A percentile compares a stretch with the other conserved stretches of the same genome.
These are phyloP conservation scores for Pseudomyrmex pallidus DNA, from an alignment of 1,140 invertebrate species.

Conservation along the genomic window DNA sequence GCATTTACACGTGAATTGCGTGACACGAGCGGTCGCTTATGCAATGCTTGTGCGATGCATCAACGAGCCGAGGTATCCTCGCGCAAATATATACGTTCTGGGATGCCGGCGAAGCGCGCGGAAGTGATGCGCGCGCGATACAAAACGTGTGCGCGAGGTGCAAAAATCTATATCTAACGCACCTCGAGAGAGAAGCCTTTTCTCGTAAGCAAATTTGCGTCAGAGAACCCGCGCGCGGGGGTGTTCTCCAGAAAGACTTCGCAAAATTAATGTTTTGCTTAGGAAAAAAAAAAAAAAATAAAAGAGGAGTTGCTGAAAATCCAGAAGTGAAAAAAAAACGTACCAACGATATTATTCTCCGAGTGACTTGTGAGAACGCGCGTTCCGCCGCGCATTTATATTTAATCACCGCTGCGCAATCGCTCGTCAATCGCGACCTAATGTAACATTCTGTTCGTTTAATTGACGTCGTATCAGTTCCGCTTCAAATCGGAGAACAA, in stretches of 20 bases:
- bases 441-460: conserved; percentile 14
- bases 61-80: conserved; percentile 21
- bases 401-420: conserved; percentile 11
- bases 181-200: background rate
- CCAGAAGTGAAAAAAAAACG: conserved; percentile 38
- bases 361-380: conserved; percentile 27
- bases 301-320: background rate
- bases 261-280: background rate
- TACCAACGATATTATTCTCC: background rate
- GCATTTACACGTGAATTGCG: conserved; percentile 18
- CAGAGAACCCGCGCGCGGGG: too few relatives aligned
- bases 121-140: conserved; percentile 13
- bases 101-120: conserved; percentile 15
- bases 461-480: conserved; percentile 27
- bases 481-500: conserved; percentile 17
- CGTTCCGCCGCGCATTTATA: conserved; percentile 28
- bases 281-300: background rate
- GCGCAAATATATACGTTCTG: background rate
- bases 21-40: conserved; percentile 39
- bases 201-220: conserved; percentile 14
- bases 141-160: too few relatives aligned
- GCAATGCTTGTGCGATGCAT: conserved; percentile 42
- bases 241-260: too few relatives aligned
- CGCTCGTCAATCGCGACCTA: conserved; percentile 7
- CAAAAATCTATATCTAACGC: conserved; percentile 26